Base-by-base conservation (phyloP, 1,140 invertebrate species). In the Eumeta japonica region DNA sequence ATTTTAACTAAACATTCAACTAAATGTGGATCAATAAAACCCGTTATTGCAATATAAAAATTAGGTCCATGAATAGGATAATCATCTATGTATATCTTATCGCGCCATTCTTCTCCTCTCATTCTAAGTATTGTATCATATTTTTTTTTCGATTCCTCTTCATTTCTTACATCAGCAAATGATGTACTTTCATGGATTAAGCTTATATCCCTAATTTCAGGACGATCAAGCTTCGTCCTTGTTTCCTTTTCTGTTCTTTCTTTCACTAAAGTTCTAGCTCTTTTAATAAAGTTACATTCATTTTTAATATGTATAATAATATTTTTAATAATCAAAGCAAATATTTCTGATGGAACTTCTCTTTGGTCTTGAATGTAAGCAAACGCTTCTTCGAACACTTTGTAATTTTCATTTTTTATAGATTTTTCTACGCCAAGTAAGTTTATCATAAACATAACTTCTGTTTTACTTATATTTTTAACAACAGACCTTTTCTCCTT, bases 61-160 rank as follows among this genome's bases (percentile, higher is more conserved):
- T 80, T 71, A 0, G 79, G 77, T 12, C 79, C 78, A 29, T 77
- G 61, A 11, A 48, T 38, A 0, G 80, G 78, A 42, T 62, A 76
- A 36, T 81, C 79, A 38, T 80, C 75, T 1, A 78, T 50, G 36
- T 74, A 78, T 10, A 70, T 51, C 45, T 65, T 68, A 44, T 79
- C 74, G 37, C 73, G 65, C 78, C 77, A 79, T 44, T 80, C 78
- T 48, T 81, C 78, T 7, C 71, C 75, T n/a, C 76, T 56, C 17
- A 66, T 68, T 19, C 71, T 55, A 20, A 79, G 53, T 24, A 46
- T 47, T 2, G 77, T 79, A 37, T 74, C 77, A 38, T 62, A 64
- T 44, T 77, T 76, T 40, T 71, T 68, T 14, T 56, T 58, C 41
- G 62, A 56, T 37, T 64, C 52, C 4, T 51, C 54, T 10, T 36